Evolutionary conservation across 2,113 vertebrate genomes (phyloP).

Genomic region (Psilopogon haemacephalus): DNA sequence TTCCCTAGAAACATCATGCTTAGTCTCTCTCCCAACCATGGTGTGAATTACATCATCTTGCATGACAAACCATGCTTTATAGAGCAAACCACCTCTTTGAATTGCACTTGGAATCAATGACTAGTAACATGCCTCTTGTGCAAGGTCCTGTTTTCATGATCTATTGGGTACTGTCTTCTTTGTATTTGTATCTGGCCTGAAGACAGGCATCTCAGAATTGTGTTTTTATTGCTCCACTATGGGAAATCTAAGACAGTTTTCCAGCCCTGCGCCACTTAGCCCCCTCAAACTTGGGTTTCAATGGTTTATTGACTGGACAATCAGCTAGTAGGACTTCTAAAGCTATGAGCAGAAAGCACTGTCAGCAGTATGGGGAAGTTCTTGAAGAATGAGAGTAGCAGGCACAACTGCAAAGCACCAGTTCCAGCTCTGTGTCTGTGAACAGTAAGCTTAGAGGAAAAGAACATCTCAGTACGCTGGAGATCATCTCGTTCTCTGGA

Average conservation of each 20-base stretch:
- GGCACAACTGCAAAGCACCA: background rate
- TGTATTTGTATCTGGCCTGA: background rate
- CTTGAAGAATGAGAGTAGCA: background rate
- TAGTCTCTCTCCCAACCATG: background rate
- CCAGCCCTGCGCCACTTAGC: background rate
- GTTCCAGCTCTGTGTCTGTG: background rate
- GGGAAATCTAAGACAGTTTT: background rate
- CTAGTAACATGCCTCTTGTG: background rate
- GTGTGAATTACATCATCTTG: conserved; percentile 40
- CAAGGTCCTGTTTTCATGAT: background rate
- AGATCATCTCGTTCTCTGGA: too few species aligned
- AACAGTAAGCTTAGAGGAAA: background rate
- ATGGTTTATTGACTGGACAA: background rate
- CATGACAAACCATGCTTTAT: background rate
- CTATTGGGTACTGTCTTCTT: background rate
- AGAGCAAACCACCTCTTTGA: conserved; percentile 6
- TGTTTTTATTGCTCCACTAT: background rate
- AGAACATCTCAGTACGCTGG: background rate
- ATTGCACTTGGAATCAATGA: background rate
- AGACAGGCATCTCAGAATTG: background rate
- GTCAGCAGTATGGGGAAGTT: background rate
- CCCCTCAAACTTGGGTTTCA: background rate
- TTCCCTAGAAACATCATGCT: conserved; percentile 8
- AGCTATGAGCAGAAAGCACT: background rate
- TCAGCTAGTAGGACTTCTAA: background rate